Evolutionary conservation across 1,140 invertebrate species (phyloP).

Genomic region (Temnothorax nylanderi): DNA sequence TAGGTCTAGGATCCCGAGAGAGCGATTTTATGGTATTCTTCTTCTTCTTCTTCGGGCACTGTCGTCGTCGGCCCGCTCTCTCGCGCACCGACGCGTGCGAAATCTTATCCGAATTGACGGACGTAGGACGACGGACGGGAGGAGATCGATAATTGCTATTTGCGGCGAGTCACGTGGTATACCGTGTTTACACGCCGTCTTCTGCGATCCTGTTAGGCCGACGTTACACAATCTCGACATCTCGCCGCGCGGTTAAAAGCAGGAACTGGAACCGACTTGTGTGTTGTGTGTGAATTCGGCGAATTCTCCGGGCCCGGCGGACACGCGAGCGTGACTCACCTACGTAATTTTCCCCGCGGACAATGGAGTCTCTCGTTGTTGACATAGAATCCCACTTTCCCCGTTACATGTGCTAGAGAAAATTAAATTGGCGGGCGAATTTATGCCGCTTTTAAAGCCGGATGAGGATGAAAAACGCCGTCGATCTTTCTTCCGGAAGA

Average conservation of each 20-base stretch:
- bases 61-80: too few species aligned
- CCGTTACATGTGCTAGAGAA: neutral
- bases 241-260: too few species aligned
- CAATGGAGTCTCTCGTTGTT: too few species aligned
- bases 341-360: too few species aligned
- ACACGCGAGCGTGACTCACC: too few species aligned
- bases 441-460: neutral
- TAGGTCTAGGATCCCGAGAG: neutral
- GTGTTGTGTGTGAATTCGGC: too few species aligned
- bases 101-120: neutral
- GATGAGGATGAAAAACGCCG: neutral
- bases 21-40: neutral
- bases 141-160: constrained; percentile 42
- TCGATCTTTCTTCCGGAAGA: neutral
- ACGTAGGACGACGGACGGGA: neutral
- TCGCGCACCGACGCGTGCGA: neutral
- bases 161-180: constrained; percentile 14
- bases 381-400: too few species aligned
- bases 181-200: constrained; percentile 8
- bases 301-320: too few species aligned
- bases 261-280: too few species aligned
- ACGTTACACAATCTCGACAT: neutral
- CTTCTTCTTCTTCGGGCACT: too few species aligned
- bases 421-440: neutral
- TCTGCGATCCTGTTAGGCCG: neutral